A percentile compares a stretch with the other conserved stretches of the same genome.
These are phyloP conservation scores for Xiphorhynchus erythropygius DNA, from an alignment of 2,797 vertebrate species.

Conservation along the genomic window DNA sequence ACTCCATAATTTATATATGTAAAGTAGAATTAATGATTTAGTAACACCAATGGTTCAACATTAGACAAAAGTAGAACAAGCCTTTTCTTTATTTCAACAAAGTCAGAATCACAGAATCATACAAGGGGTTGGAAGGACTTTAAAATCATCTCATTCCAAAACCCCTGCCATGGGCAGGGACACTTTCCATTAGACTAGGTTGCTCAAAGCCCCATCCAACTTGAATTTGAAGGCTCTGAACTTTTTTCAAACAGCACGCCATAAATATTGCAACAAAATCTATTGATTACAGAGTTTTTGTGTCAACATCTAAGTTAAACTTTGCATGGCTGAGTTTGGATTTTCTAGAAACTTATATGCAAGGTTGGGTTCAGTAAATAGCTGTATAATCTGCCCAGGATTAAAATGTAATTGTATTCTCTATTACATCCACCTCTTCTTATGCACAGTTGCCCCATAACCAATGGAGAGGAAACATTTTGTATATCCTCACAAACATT, in stretches of 20 bases:
- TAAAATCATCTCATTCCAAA: neutral
- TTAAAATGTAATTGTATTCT: neutral
- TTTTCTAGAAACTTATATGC: neutral
- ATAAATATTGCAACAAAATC: neutral
- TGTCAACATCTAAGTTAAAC: neutral
- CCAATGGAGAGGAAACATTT: neutral
- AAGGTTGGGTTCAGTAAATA: neutral
- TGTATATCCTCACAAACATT: neutral
- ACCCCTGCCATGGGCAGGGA: neutral
- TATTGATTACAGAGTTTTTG: neutral
- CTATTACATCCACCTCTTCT: neutral
- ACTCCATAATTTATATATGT: neutral
- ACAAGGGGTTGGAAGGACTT: neutral
- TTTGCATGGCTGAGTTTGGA: neutral
- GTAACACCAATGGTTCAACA: neutral
- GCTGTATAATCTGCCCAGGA: neutral
- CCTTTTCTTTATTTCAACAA: neutral
- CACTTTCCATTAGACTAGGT: fast-evolving
- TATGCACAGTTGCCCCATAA: neutral
- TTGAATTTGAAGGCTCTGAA: neutral
- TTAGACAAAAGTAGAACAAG: neutral
- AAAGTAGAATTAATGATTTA: neutral
- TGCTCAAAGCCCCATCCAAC: neutral
- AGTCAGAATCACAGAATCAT: neutral
- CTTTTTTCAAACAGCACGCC: neutral